These are phyloP conservation scores for Glossophaga mutica DNA, from an alignment of 2,797 vertebrate genomes.

Conservation along the genomic window DNA sequence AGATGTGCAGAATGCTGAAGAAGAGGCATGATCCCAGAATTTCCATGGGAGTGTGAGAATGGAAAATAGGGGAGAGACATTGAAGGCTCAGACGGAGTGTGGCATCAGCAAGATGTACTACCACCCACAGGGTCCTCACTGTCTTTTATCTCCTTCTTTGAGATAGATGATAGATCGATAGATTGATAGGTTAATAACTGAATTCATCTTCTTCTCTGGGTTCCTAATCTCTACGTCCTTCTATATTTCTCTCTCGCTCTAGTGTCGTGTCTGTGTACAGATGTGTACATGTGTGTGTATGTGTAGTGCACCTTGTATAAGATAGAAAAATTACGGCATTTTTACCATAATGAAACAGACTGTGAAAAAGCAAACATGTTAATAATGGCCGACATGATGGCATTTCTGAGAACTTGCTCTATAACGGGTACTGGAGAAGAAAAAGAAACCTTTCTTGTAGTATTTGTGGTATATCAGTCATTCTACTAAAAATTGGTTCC, in stretches of 20 bases:
- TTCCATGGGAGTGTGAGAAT: neutral
- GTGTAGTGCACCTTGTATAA: neutral
- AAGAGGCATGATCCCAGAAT: neutral
- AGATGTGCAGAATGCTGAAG: neutral
- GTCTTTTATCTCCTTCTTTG: neutral
- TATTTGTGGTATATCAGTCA: neutral
- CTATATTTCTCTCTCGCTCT: neutral
- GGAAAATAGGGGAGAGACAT: neutral
- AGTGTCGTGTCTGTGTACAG: neutral
- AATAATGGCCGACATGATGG: neutral
- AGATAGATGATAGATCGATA: neutral
- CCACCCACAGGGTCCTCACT: neutral
- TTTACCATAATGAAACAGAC: neutral
- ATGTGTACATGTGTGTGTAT: too few relatives aligned
- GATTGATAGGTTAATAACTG: neutral
- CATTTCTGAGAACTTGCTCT: conserved; percentile 10
- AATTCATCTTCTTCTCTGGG: neutral
- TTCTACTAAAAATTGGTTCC: neutral
- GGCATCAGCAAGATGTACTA: neutral
- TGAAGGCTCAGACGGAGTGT: neutral
- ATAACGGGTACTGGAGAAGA: neutral
- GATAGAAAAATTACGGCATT: neutral
- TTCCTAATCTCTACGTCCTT: neutral
- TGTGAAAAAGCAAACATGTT: neutral
- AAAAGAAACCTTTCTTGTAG: neutral